Base-by-base conservation (phyloP, 1,140 invertebrate genomes). In the Brachionus plicatilis region DNA sequence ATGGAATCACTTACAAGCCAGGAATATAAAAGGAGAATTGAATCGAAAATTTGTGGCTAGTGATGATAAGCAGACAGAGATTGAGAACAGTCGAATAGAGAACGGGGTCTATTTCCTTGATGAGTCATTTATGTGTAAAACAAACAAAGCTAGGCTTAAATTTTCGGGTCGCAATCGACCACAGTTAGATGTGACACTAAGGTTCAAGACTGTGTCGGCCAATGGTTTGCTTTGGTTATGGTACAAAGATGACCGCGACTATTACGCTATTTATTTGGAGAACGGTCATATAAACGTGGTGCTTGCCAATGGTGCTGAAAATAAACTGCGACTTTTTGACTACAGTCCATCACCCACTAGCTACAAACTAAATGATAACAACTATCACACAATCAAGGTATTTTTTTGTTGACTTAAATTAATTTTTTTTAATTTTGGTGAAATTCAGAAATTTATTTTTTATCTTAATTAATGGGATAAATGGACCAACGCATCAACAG, bases 341-440 rank as follows among this genome's bases (percentile, higher is more conserved):
- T 24, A 14, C 9, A 37, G 17, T 65, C 79, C 79, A 45, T 41
- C 79, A 24, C 9, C 14, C 9, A 43, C 79, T 9, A 65, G 53
- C 6, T 68, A 82, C 33, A 60, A 37, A 37, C 20, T 82, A 3
- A 47, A 82, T 45, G 79, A 82, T 60, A 41, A 68, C 27, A 68
- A 82, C 29, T 82, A 82, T 65, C 79, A 82, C 29, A 82, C 79
- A 9, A 68, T 82, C 41, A 82, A 82, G 53, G 53, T 60, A 60
- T 20, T 60, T 20, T 56, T 20, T 56, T 33, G 1, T 33, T n/a
- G n/a, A 33, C 29, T 33, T 33, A 33, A 33, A 1, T 3, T 4
- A 3, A 37, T 37, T 6, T 37, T 37, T 37, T 37, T 37, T 37
- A 7, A 37, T 37, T 5, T 37, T 37, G 33, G 33, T 37, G 2